A percentile compares a stretch with the other conserved stretches of the same genome.
These are phyloP conservation scores for Bombus turneri DNA, from an alignment of 1,140 invertebrate species.

Conservation along the genomic window DNA sequence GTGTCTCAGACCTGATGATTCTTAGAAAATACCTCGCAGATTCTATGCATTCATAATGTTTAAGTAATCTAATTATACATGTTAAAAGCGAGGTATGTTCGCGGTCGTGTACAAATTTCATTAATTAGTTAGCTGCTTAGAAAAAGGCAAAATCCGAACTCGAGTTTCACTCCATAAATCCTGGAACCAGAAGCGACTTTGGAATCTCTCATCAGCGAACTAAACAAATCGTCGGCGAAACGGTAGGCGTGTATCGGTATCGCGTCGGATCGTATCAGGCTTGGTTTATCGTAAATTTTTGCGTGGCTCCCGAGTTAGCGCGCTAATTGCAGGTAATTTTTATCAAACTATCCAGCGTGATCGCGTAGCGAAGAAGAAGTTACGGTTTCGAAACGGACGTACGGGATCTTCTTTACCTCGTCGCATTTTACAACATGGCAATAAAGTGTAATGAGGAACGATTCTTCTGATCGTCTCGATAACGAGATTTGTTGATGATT, in stretches of 20 bases:
- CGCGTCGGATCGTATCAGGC: neutral
- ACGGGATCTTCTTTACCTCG: neutral
- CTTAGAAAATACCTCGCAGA: neutral
- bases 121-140: neutral
- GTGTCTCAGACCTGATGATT: too few relatives aligned
- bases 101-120: neutral
- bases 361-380: slow-evolving; percentile 37
- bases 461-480: slow-evolving; percentile 20
- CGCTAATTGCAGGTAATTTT: slow-evolving; percentile 35
- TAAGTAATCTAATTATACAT: neutral
- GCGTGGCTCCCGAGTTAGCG: neutral
- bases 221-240: slow-evolving; percentile 11
- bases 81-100: neutral
- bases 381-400: neutral
- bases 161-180: neutral
- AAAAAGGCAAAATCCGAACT: neutral
- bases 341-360: slow-evolving; percentile 29
- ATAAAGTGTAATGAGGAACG: slow-evolving; percentile 40
- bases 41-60: too few relatives aligned
- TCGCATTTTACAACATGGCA: neutral
- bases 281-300: slow-evolving; percentile 21
- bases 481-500: slow-evolving; percentile 37
- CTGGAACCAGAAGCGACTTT: neutral
- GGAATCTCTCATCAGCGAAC: neutral
- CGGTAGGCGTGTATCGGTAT: neutral